Conservation (phyloP, 2,888 invertebrate species). For the Asteroscopus sphinx region DNA sequence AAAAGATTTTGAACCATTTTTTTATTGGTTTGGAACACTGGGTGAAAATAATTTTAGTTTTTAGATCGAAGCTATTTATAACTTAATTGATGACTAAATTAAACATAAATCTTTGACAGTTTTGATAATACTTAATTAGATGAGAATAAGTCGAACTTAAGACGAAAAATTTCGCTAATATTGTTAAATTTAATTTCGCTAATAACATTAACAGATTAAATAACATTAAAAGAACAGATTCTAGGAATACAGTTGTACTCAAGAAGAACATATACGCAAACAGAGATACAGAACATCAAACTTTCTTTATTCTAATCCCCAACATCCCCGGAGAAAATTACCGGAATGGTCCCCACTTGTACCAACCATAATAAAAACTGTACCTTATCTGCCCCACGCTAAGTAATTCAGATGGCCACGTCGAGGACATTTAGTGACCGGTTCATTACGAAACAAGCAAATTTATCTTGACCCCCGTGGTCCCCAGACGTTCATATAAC, state of each 20-base stretch:
- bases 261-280: not conserved
- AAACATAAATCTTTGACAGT: no score
- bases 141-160: no score
- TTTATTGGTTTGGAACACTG: not conserved
- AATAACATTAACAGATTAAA: no score
- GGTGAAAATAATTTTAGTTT: not conserved
- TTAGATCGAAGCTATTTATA: no score
- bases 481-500: conserved; percentile 63
- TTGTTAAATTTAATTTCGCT: no score
- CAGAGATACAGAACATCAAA: conserved; percentile 20
- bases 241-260: not conserved
- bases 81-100: no score
- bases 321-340: conserved; percentile 44
- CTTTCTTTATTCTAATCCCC: conserved; percentile 28
- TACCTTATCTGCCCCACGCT: conserved; percentile 81
- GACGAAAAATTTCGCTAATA: no score
- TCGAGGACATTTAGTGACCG: conserved; percentile 75
- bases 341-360: conserved; percentile 74
- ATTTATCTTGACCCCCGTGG: conserved; percentile 66
- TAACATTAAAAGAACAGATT: no score
- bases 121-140: no score
- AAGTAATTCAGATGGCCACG: conserved; percentile 83
- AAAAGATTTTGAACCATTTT: conserved; percentile 8
- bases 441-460: conserved; percentile 79
- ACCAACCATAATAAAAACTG: conserved; percentile 84